Evolutionary conservation across 2,113 vertebrate species (phyloP), one percentile per base, ranked within the genome.

Genomic region (Trogon surrucura): DNA sequence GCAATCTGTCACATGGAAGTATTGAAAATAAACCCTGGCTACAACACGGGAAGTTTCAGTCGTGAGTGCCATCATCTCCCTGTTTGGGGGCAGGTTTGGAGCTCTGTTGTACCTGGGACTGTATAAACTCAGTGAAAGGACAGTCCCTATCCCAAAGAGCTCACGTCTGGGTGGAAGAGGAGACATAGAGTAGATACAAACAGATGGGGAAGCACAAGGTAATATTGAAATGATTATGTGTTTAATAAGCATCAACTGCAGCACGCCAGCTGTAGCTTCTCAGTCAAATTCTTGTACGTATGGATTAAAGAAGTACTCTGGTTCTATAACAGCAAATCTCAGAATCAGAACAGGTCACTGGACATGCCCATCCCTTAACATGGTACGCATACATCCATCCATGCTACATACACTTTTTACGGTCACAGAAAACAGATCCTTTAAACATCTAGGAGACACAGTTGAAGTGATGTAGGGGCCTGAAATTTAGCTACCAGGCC

Each of bases 161-260:
- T 70, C 48, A 45, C 3, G 36, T 77, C 26, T 5, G 19, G 21
- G 48, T 41, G 38, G 48, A 74, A 58, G 73, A 44, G 23, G 47
- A 80, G 56, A 60, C 12, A 81, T 9, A 54, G 44, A 71, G 47
- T 56, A 69, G 71, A 77, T 27, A 54, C 10, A 86, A 70, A 91
- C 83, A 85, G 81, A 87, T 92, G 77, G 61, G 34, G 38, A 72
- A 95, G 54, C 73, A 85, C 89, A 77, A 92, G 73, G 87, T 78
- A 93, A 74, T 71, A 78, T 1, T 62, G 62, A 93, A 88, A 90
- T 61, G 25, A 83, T 91, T 29, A 70, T 82, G 26, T 71, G 38
- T 74, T 96, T 88, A 90, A 94, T 78, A 90, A 83, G 34, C 69
- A 84, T 51, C 75, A 73, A 56, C 23, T 70, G 77, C 72, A 88